Percentiles rank a stretch among this genome's conserved stretches.
Evolutionary conservation across 2,888 invertebrate genomes (phyloP).

Genomic region (Amblyjoppa fuscipennis): DNA sequence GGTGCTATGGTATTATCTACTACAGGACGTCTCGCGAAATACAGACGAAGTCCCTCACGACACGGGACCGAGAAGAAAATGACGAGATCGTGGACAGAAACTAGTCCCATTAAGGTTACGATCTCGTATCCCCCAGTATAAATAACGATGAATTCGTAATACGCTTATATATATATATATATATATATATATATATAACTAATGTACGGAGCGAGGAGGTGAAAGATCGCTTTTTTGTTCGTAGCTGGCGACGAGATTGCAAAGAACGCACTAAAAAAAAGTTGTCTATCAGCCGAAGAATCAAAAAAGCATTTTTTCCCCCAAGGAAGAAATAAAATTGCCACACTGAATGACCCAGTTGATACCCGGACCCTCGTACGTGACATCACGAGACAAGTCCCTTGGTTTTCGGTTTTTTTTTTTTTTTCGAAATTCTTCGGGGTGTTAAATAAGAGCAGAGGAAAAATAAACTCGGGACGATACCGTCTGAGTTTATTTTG

Average conservation of each 20-base stretch:
- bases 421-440: background rate
- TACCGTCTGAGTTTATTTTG: background rate
- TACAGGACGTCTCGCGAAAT: background rate
- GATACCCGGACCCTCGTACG: background rate
- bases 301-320: background rate
- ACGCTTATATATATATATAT: background rate
- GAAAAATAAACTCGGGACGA: conserved; percentile 2
- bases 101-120: conserved; percentile 60
- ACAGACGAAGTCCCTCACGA: background rate
- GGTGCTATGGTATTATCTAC: background rate
- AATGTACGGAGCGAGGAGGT: background rate
- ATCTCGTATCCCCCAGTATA: conserved; percentile 16
- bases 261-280: background rate
- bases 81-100: conserved; percentile 49
- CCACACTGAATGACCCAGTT: background rate
- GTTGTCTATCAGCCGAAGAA: background rate
- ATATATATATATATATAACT: background rate
- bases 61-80: conserved; percentile 38
- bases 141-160: conserved; percentile 55
- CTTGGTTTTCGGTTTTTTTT: background rate
- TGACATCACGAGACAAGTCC: background rate
- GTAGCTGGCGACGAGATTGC: conserved; percentile 1
- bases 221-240: conserved; percentile 14
- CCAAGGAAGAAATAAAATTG: background rate
- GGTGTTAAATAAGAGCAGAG: conserved; percentile 8